phyloP scores from a whole-genome alignment of 2,888 invertebrate species.

The Scotopteryx bipunctaria region DNA sequence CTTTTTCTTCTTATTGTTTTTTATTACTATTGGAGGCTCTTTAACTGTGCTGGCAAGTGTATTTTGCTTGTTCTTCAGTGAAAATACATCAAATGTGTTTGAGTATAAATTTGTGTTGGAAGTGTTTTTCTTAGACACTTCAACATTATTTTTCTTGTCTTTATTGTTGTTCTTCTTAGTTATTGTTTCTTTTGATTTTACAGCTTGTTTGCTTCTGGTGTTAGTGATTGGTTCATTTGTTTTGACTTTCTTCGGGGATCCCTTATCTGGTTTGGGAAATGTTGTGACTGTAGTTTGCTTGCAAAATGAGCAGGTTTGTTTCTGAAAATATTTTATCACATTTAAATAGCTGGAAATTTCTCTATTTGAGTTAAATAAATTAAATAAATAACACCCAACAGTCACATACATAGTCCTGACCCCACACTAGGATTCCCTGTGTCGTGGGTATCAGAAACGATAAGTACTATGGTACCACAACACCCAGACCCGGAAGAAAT shows the following conservation, averaged over 20 bases:
- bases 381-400: no score
- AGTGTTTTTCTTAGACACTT: slow-evolving; percentile 11
- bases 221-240: neutral
- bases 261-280: slow-evolving; percentile 50
- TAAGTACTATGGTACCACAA: no score
- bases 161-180: slow-evolving; percentile 14
- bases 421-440: no score
- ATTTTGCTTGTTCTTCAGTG: slow-evolving; percentile 64
- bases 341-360: no score
- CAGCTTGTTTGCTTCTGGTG: slow-evolving; percentile 1
- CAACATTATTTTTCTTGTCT: slow-evolving; percentile 16
- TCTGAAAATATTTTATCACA: slow-evolving; percentile 48
- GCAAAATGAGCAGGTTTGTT: slow-evolving; percentile 65
- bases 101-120: slow-evolving; percentile 58
- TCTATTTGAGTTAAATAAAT: no score
- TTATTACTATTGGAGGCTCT: slow-evolving; percentile 58
- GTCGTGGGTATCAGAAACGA: no score
- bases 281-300: slow-evolving; percentile 47
- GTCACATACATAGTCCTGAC: no score
- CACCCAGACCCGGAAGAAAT: no score
- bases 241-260: slow-evolving; percentile 21
- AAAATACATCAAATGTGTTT: slow-evolving; percentile 65
- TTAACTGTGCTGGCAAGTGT: slow-evolving; percentile 47
- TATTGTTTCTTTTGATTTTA: neutral
- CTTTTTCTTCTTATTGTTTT: slow-evolving; percentile 73